Evolutionary conservation across 2,797 vertebrate species (phyloP).

Genomic region (Pangasius macronema): DNA sequence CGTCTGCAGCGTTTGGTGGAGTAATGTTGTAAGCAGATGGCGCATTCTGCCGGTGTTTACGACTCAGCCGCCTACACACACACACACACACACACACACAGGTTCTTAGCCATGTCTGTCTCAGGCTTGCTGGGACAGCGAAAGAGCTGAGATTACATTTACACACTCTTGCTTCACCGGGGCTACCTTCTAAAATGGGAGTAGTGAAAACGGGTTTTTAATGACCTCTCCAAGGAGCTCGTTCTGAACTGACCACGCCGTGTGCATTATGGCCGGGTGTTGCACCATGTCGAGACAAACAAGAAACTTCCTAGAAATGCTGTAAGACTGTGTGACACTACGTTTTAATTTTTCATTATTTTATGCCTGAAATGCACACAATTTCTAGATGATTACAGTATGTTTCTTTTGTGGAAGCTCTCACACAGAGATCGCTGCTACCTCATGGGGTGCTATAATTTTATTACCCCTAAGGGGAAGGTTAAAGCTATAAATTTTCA

Average conservation of each 20-base stretch:
- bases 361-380: background rate
- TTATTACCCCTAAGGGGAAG: background rate
- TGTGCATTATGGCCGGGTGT: slow-evolving; percentile 5
- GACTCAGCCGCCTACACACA: slow-evolving; percentile 8
- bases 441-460: background rate
- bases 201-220: slow-evolving; percentile 7
- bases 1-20: slow-evolving; percentile 18
- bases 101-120: slow-evolving; percentile 1
- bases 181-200: background rate
- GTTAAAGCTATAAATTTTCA: background rate
- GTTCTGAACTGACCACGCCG: background rate
- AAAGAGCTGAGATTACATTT: slow-evolving; percentile 6
- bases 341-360: background rate
- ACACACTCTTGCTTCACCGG: slow-evolving; percentile 22
- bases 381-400: background rate
- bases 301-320: slow-evolving; percentile 1
- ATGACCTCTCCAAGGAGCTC: slow-evolving; percentile 32
- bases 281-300: slow-evolving; percentile 30
- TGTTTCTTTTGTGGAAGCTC: background rate
- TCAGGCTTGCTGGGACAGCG: slow-evolving; percentile 1
- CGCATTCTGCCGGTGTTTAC: slow-evolving; percentile 32
- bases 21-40: slow-evolving; percentile 52
- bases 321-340: background rate
- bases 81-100: background rate
- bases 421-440: background rate